Conservation (phyloP, 2,888 invertebrate species). For the Trissolcus japonicus region DNA sequence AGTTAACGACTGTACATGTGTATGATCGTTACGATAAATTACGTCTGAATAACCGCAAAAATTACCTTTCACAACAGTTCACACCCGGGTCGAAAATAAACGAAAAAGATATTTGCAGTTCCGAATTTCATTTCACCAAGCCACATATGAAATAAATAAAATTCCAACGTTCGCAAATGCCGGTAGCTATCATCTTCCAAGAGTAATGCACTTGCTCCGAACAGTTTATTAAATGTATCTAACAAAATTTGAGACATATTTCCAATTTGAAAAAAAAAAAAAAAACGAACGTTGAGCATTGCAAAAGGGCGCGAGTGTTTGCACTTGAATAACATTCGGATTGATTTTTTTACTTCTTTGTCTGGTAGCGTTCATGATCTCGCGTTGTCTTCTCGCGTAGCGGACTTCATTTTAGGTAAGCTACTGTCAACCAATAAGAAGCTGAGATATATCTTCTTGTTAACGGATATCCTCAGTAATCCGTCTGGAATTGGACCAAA, state of each 20-base stretch:
- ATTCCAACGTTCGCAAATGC: too few species aligned
- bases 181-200: too few species aligned
- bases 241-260: too few species aligned
- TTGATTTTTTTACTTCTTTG: conserved; percentile 36
- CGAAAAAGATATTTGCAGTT: too few species aligned
- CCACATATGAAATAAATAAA: background rate
- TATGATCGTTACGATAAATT: conserved; percentile 28
- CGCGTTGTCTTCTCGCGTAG: conserved; percentile 11
- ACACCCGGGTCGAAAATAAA: too few species aligned
- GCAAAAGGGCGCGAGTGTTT: conserved; percentile 14
- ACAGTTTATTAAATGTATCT: too few species aligned
- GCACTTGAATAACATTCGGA: conserved; percentile 37
- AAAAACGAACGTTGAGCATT: background rate
- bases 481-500: conserved; percentile 32
- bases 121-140: too few species aligned
- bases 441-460: conserved; percentile 34
- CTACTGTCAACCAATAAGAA: conserved; percentile 40
- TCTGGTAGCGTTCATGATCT: conserved; percentile 42
- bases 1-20: conserved; percentile 15
- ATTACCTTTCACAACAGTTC: background rate
- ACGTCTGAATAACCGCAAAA: conserved; percentile 6
- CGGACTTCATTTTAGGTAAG: conserved; percentile 29
- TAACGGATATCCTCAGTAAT: conserved; percentile 48
- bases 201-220: too few species aligned
- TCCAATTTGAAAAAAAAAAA: too few species aligned